These are phyloP conservation scores for Salvator merianae DNA, from an alignment of 2,113 vertebrate species.

Conservation along the genomic window DNA sequence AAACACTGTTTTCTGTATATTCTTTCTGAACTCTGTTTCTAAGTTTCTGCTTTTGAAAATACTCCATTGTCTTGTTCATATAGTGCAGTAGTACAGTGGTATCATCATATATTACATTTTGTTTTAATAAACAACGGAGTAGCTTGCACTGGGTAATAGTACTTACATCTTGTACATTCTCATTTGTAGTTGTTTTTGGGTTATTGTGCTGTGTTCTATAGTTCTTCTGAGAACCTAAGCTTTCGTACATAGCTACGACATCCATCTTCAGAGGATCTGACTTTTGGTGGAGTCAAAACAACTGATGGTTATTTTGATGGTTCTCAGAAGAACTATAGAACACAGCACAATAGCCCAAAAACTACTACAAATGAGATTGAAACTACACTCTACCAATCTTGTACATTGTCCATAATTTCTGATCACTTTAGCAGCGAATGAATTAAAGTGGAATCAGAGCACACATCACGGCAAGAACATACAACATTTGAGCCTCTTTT, in stretches of 20 bases:
- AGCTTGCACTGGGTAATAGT: constrained; percentile 7
- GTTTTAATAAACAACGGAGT: constrained; percentile 23
- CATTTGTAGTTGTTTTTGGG: too few relatives aligned
- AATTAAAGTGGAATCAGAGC: constrained; percentile 47
- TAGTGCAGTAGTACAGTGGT: constrained; percentile 6
- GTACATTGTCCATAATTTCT: constrained; percentile 39
- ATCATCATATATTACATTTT: background rate
- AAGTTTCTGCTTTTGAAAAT: background rate
- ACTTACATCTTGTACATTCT: constrained; percentile 1
- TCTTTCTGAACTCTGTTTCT: background rate
- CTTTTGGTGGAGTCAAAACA: too few relatives aligned
- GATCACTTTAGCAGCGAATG: constrained; percentile 31
- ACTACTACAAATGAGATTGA: too few relatives aligned
- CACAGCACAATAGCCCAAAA: too few relatives aligned
- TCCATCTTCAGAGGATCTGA: too few relatives aligned
- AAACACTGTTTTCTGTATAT: background rate
- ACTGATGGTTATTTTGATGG: too few relatives aligned
- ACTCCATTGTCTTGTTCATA: background rate
- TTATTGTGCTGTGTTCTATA: too few relatives aligned
- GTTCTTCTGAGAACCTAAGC: too few relatives aligned
- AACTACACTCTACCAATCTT: too few relatives aligned
- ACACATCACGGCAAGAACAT: constrained; percentile 25
- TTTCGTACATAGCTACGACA: too few relatives aligned
- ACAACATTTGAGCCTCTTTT: constrained; percentile 20
- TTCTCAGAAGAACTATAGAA: too few relatives aligned